Base-by-base conservation (phyloP, 2,113 vertebrate genomes). In the Electrona antarctica region DNA sequence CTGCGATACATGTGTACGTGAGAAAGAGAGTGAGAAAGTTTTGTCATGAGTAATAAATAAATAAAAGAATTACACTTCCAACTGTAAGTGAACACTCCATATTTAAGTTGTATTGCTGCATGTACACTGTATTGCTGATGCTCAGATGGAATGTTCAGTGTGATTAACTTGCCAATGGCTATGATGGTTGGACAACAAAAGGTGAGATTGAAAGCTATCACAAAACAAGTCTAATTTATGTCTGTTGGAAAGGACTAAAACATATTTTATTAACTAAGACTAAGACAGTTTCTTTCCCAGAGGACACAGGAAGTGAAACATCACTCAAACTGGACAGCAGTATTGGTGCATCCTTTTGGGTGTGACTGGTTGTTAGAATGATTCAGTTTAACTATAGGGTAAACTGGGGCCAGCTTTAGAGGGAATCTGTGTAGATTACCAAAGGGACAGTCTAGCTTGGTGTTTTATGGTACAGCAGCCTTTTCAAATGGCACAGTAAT, bases 401-500 rank as follows among this genome's bases (percentile, higher is more conserved):
- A 49, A 75, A 62, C 15, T 47, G 33, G 60, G 51, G 45, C 71
- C 64, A 64, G 63, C 60, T 12, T 21, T 47, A 56, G 54, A 29
- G 48, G 48, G 41, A 62, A 62, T 64, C 29, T 45, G 73, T 3
- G 62, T 12, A 54, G 29, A 28, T 57, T 65, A 58, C 48, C 69
- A 60, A 58, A 65, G 11, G 60, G 54, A 14, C 33, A 8, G 15
- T 21, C 48, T 12, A 15, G 33, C 21, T 63, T 56, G 48, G 68
- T 60, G 55, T 47, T 84, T 81, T 77, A 86, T 78, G 12, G 72
- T 56, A 33, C 5, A 29, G n/a, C 29, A 79, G 75, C 29, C 71
- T 76, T 78, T 85, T 80, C 1, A 70, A 80, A 72, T 28, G 60
- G n/a, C 58, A 67, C 61, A 48, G 73, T 51, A 74, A 84, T 78